Evolutionary conservation across 2,113 vertebrate genomes (phyloP).

Genomic region (Mastomys coucha): DNA sequence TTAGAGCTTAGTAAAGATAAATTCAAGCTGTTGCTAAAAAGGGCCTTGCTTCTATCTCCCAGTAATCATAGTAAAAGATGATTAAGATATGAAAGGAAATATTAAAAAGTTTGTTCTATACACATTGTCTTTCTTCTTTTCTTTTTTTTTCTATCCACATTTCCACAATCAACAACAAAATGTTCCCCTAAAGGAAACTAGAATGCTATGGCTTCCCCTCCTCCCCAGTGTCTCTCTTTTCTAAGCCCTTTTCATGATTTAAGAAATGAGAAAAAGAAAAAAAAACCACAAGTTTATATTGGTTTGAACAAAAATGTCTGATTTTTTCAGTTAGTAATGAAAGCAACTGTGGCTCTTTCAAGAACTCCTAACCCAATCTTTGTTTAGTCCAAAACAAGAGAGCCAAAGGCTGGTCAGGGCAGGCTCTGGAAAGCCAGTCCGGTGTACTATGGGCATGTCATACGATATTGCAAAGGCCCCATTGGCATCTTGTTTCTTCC

Average conservation of each 20-base stretch:
- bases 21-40: not conserved
- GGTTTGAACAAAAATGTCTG: not conserved
- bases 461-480: constrained; percentile 10
- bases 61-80: not conserved
- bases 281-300: constrained; percentile 59
- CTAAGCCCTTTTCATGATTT: constrained; percentile 73
- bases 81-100: constrained; percentile 10
- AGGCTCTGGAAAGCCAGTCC: not conserved
- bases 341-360: not conserved
- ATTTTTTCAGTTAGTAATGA: not conserved
- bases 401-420: not conserved
- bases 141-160: constrained; percentile 1
- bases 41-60: not conserved
- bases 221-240: constrained; percentile 29
- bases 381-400: not conserved
- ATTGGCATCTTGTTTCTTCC: constrained; percentile 39
- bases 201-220: not conserved
- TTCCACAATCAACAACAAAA: constrained; percentile 39
- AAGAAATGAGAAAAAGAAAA: constrained; percentile 55
- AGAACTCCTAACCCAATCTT: constrained; percentile 7
- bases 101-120: constrained; percentile 50
- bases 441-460: not conserved
- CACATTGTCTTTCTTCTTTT: not conserved
- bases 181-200: constrained; percentile 65
- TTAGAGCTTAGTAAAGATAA: not conserved